Conservation (phyloP, 2,113 vertebrate species). For the Himantopus leucocephalus region DNA sequence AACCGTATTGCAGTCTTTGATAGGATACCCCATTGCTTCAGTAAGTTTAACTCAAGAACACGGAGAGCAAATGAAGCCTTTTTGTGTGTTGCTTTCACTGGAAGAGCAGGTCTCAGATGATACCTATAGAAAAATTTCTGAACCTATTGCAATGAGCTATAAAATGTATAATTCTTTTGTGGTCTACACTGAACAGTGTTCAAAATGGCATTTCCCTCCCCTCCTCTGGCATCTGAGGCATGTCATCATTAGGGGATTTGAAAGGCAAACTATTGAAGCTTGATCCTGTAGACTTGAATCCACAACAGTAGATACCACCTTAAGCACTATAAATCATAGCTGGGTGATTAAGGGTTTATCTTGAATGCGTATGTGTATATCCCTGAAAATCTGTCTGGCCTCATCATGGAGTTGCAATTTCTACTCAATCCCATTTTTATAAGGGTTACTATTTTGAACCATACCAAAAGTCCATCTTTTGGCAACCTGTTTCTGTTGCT, state of each 20-base stretch:
- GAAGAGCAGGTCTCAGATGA: background rate
- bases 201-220: background rate
- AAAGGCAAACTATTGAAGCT: background rate
- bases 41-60: background rate
- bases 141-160: background rate
- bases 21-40: background rate
- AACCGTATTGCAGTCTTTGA: accelerated
- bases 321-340: background rate
- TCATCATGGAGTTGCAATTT: background rate
- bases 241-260: background rate
- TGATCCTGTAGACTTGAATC: background rate
- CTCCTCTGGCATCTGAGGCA: background rate
- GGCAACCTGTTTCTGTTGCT: background rate
- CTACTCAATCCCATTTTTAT: background rate
- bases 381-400: background rate
- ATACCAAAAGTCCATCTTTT: background rate
- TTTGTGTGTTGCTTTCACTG: background rate
- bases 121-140: background rate
- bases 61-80: background rate
- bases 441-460: background rate
- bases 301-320: too few relatives aligned
- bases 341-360: background rate
- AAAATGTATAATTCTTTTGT: background rate
- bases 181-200: background rate
- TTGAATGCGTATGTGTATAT: background rate